Base-by-base conservation (phyloP, 2,888 invertebrate genomes). In the Orthonychiurus folsomi region DNA sequence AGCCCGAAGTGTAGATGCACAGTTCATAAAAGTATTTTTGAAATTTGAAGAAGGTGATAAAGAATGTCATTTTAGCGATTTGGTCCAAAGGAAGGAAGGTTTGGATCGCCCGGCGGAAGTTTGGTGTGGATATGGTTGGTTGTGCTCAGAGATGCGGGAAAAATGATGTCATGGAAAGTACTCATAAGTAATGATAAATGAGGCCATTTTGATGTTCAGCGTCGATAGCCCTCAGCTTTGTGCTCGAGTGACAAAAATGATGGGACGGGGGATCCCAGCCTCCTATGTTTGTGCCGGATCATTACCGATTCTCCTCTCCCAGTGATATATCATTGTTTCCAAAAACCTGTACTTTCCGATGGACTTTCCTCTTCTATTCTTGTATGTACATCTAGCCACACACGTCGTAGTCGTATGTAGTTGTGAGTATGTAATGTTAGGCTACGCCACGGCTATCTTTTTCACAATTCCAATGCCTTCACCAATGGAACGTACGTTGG, bases 181-280 rank as follows among this genome's bases (percentile, higher is more conserved):
- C 27, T 56, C 56, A 56, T 56, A 56, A 56, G 56, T 56, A 27
- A 56, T 56, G 56, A 56, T 26, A 56, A 56, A 56, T 56, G 56
- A 56, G 56, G 56, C 56, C 56, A 56, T 56, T 56, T 56, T 56
- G 56, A 56, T 56, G 56, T 56, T 20, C 18, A n/a, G 56, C 25
- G 56, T 56, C 56, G 56, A 56, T 56, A 56, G 56, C 56, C 56
- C 56, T 56, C 37, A 37, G 37, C 37, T 37, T 37, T 37, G 37
- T 37, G 37, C 37, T 37, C 37, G 37, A 37, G 37, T 37, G 37
- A 37, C 37, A 37, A 37, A 37, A 37, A 37, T 37, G 37, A 37
- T 37, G 37, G 37, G 37, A 37, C 37, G 37, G n/a, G n/a, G n/a
- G 37, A 37, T 37, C 37, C 37, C 37, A 37, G 37, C 37, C 37